These are phyloP conservation scores for Metellina segmentata DNA, from an alignment of 2,888 invertebrate species.

Conservation along the genomic window DNA sequence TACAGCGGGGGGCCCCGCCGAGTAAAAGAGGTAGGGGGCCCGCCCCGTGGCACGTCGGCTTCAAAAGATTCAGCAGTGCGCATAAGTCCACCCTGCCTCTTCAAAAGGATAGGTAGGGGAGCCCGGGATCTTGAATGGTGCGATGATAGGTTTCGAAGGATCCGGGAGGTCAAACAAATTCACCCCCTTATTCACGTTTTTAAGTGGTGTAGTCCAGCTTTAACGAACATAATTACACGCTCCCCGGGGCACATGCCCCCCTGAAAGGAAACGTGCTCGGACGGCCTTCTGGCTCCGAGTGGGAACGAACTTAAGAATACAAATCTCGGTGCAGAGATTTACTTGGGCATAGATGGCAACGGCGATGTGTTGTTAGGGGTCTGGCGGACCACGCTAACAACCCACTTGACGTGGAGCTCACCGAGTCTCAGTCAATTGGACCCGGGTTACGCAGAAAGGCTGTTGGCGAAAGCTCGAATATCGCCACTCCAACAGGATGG, in stretches of 20 bases:
- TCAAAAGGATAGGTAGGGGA: background rate
- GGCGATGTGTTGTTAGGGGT: constrained; percentile 42
- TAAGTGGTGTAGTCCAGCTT: constrained; percentile 77
- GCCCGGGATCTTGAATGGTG: constrained; percentile 61
- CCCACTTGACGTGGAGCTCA: constrained; percentile 66
- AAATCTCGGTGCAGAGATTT: constrained; percentile 37
- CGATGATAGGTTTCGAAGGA: constrained; percentile 64
- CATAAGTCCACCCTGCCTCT: constrained; percentile 39
- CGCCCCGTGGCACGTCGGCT: constrained; percentile 51
- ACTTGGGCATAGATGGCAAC: constrained; percentile 46
- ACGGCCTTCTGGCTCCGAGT: constrained; percentile 38
- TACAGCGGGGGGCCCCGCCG: constrained; percentile 36
- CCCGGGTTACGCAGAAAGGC: too few species aligned
- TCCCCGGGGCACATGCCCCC: constrained; percentile 58
- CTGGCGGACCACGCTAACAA: constrained; percentile 65
- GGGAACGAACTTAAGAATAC: constrained; percentile 73
- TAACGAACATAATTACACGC: constrained; percentile 77
- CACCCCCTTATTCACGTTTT: constrained; percentile 77
- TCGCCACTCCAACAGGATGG: too few species aligned
- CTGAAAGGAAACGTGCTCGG: constrained; percentile 74
- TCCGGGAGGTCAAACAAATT: constrained; percentile 76
- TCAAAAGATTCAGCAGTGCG: constrained; percentile 75
- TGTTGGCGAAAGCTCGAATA: too few species aligned
- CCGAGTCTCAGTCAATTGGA: constrained; percentile 61
- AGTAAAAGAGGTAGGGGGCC: constrained; percentile 29